These are phyloP conservation scores for Poeciliopsis paucimaculata DNA, from an alignment of 2,797 vertebrate species.

Conservation along the genomic window DNA sequence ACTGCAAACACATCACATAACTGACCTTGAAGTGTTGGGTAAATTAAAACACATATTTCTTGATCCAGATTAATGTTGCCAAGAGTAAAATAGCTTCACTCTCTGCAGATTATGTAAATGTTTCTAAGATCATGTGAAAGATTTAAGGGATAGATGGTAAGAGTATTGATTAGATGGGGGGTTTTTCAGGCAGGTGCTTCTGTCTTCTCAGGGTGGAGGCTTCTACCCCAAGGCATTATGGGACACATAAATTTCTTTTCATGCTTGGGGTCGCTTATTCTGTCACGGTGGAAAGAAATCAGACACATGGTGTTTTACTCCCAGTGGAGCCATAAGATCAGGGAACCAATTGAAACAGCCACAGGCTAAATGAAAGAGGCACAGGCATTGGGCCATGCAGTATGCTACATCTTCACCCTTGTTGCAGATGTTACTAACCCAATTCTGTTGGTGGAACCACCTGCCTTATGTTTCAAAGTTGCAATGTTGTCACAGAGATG, in stretches of 20 bases:
- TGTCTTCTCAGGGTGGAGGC: conserved; percentile 34
- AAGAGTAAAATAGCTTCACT: background rate
- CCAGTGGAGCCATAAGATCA: conserved; percentile 58
- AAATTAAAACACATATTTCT: background rate
- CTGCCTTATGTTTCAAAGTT: background rate
- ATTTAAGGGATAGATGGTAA: conserved; percentile 6
- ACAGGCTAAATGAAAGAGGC: conserved; percentile 43
- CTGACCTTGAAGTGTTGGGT: background rate
- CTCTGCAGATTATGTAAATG: background rate
- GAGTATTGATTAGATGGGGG: background rate
- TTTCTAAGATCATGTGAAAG: background rate
- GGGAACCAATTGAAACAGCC: conserved; percentile 59
- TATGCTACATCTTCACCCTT: conserved; percentile 5
- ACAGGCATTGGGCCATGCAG: background rate
- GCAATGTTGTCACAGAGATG: background rate
- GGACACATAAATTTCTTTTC: conserved; percentile 54
- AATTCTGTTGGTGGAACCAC: background rate
- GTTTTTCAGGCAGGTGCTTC: conserved; percentile 44
- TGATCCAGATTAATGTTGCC: background rate
- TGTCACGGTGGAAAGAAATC: conserved; percentile 5
- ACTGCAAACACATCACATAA: background rate
- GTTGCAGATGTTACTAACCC: background rate
- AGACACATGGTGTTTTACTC: conserved; percentile 29
- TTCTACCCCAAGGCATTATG: conserved; percentile 35
- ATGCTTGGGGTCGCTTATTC: conserved; percentile 59